A percentile compares a stretch with the other conserved stretches of the same genome.
These are phyloP conservation scores for Xenus cinereus DNA, from an alignment of 2,113 vertebrate genomes.

Conservation along the genomic window DNA sequence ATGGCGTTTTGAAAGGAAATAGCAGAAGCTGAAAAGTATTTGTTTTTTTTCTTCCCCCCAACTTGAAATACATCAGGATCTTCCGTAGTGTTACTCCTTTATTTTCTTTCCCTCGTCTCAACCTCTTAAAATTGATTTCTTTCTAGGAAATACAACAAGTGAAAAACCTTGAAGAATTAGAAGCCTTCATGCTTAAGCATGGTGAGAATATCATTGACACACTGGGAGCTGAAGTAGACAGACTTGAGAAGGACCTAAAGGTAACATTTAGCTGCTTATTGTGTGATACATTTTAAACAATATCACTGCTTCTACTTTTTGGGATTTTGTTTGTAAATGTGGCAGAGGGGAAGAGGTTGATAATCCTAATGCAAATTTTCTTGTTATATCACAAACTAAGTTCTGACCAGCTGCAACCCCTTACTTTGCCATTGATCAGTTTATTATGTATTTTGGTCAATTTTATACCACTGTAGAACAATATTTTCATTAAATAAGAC, in stretches of 20 bases:
- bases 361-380: not conserved
- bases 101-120: not conserved
- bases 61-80: not conserved
- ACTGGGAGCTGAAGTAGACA: slow-evolving; percentile 94
- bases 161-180: slow-evolving; percentile 93
- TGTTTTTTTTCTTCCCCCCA: not conserved
- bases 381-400: not conserved
- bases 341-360: not conserved
- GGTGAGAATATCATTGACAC: slow-evolving; percentile 98
- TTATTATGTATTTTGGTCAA: not conserved
- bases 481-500: not conserved
- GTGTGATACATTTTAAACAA: not conserved
- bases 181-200: slow-evolving; percentile 97
- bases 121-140: slow-evolving; percentile 17
- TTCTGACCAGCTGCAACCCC: not conserved
- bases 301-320: not conserved
- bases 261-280: slow-evolving; percentile 65
- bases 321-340: not conserved
- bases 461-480: not conserved
- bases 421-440: not conserved
- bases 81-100: not conserved
- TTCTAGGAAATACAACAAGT: slow-evolving; percentile 94
- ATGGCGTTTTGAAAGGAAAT: not conserved
- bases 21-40: not conserved
- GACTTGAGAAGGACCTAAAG: slow-evolving; percentile 96